Conservation (phyloP, 92 coral and sea anemone genomes). For the Paragorgia papillata region DNA sequence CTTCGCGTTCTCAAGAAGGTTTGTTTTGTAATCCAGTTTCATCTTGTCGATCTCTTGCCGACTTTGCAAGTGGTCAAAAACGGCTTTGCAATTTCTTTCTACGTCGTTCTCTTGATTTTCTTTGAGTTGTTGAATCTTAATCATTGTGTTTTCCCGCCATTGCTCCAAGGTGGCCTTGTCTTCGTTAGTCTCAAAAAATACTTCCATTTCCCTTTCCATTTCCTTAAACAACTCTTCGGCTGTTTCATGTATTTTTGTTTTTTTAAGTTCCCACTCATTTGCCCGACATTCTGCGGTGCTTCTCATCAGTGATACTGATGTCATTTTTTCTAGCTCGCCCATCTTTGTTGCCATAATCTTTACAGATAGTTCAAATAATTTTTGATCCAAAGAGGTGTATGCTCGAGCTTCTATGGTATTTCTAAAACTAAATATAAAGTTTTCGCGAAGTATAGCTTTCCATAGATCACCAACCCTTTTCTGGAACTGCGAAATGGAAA, state of each 20-base stretch:
- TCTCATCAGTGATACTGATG: neutral
- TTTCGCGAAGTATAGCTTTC: slow-evolving; percentile 24
- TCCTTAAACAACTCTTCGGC: neutral
- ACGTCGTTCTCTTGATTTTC: slow-evolving; percentile 1
- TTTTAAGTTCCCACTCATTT: neutral
- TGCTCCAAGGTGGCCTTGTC: slow-evolving; percentile 26
- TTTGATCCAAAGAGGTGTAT: slow-evolving; percentile 17
- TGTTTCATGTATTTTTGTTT: neutral
- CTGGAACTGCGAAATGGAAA: slow-evolving; percentile 6
- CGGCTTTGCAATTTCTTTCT: neutral
- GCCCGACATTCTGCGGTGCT: neutral
- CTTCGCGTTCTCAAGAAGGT: slow-evolving; percentile 8
- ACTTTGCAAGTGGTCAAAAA: neutral
- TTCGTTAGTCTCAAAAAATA: slow-evolving; percentile 11
- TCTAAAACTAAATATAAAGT: slow-evolving; percentile 32
- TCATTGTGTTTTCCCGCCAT: slow-evolving; percentile 11
- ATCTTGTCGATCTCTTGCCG: slow-evolving; percentile 16
- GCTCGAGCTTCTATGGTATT: slow-evolving; percentile 31
- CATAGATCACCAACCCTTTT: neutral
- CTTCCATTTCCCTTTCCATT: slow-evolving; percentile 14
- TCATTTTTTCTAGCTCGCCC: slow-evolving; percentile 8
- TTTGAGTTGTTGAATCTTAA: neutral
- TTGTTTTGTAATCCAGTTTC: neutral
- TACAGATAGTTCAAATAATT: slow-evolving; percentile 6
- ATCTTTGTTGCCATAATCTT: slow-evolving; percentile 13